Evolutionary conservation across 92 coral and sea anemone species (phyloP), one percentile per base, ranked within the genome.

Genomic region (Phenganax stokvisi): DNA sequence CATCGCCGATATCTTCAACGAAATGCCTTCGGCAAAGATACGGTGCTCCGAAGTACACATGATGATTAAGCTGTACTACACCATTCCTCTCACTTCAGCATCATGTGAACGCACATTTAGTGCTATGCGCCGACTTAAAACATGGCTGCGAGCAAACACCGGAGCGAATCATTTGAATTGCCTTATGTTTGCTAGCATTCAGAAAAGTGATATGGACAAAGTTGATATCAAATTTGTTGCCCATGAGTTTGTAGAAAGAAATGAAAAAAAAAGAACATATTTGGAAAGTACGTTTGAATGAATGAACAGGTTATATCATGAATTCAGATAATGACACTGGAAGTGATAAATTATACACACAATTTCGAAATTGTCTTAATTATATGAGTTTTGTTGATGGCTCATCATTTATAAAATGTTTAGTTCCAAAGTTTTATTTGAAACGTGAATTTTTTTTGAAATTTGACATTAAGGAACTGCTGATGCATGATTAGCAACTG

Each of bases 61-160:
- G 54, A 30, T 68, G 52, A 28, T 68, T 9, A 68, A 68, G 73
- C 15, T 68, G 52, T 68, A 68, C 73, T 68, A 68, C 8, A 68
- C 73, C 52, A 68, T 68, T 1, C 53, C 73, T 9, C 73, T 68
- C 73, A 68, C 73, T 0, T 68, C 73, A 9, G 73, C 73, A 0
- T 68, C 20, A 0, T 67, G 72, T 67, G 72, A 67, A 67, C 72
- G 52, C 72, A 64, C 71, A 27, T 64, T 64, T n/a, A 64, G 71
- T 17, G 81, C 81, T 60, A 76, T 76, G 81, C 81, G 81, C 12
- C 81, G 81, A 76, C 66, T 76, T 28, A 76, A 76, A 47, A 76
- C 81, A 8, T 76, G 81, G 81, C 54, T 76, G 71, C 54, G 81
- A 29, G n/a, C 54, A 8, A 57, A 75, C 7, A 75, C 80, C 12